A percentile compares a stretch with the other conserved stretches of the same genome.
Evolutionary conservation across 2,888 invertebrate genomes (phyloP).

Genomic region (Dastarcus helophoroides): DNA sequence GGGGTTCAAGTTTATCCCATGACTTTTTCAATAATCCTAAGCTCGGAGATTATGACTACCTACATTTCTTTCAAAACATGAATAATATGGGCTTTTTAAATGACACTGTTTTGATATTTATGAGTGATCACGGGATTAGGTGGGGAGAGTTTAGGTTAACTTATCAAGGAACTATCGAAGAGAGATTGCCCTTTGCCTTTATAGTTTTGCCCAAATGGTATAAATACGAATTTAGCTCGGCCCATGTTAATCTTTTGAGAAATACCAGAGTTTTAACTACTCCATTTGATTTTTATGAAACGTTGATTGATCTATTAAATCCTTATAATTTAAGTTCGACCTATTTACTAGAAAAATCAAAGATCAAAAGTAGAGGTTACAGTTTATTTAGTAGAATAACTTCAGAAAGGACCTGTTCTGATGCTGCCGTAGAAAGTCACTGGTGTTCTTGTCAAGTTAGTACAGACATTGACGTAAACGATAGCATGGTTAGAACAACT

Average conservation of each 20-base stretch:
- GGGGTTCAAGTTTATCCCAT: slow-evolving; percentile 75
- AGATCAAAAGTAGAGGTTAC: slow-evolving; percentile 41
- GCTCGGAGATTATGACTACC: slow-evolving; percentile 56
- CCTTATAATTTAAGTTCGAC: slow-evolving; percentile 39
- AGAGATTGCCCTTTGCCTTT: slow-evolving; percentile 72
- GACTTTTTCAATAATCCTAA: slow-evolving; percentile 72
- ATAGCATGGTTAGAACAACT: slow-evolving; percentile 44
- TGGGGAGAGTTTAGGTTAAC: slow-evolving; percentile 77
- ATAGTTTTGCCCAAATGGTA: slow-evolving; percentile 65
- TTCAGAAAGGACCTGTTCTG: slow-evolving; percentile 57
- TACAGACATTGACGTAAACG: slow-evolving; percentile 42
- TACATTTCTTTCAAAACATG: slow-evolving; percentile 45
- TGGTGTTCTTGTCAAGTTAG: slow-evolving; percentile 82
- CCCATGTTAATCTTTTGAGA: slow-evolving; percentile 49
- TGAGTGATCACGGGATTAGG: slow-evolving; percentile 86
- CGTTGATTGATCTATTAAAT: slow-evolving; percentile 56
- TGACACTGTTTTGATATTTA: slow-evolving; percentile 52
- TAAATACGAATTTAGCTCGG: slow-evolving; percentile 45
- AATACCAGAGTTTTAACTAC: slow-evolving; percentile 67
- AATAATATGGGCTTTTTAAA: slow-evolving; percentile 45
- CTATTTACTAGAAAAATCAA: slow-evolving; percentile 30
- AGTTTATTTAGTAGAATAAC: slow-evolving; percentile 71
- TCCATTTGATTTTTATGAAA: slow-evolving; percentile 75
- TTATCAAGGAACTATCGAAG: slow-evolving; percentile 78
- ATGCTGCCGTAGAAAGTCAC: slow-evolving; percentile 68